Evolutionary conservation across 2,113 vertebrate species (phyloP).

Genomic region (Platysteira castanea): DNA sequence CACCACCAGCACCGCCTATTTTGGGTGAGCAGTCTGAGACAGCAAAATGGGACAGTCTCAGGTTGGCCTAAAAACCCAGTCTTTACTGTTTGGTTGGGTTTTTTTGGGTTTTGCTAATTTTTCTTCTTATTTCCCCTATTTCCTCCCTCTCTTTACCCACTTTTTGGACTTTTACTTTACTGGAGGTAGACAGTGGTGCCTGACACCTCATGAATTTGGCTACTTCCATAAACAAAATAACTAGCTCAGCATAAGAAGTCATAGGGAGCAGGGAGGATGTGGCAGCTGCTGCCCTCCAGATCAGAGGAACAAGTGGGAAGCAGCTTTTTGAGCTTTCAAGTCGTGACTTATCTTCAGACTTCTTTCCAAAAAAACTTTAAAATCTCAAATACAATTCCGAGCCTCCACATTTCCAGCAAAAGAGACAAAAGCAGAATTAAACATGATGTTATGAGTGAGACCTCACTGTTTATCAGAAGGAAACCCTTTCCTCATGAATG

Average conservation of each 20-base stretch:
- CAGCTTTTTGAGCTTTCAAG: neutral
- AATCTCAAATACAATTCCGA: neutral
- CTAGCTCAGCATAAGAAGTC: neutral
- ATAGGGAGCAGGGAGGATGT: neutral
- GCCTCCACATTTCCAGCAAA: neutral
- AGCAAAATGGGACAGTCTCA: neutral
- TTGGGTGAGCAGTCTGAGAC: neutral
- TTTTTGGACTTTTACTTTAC: neutral
- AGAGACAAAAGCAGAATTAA: neutral
- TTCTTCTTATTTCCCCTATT: accelerated
- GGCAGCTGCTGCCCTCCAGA: neutral
- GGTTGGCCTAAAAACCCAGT: neutral
- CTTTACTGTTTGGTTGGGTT: neutral
- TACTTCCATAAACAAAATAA: neutral
- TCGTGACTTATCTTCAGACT: neutral
- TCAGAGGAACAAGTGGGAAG: neutral
- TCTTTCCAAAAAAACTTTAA: neutral
- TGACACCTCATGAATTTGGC: neutral
- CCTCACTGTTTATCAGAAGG: neutral
- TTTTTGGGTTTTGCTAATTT: neutral
- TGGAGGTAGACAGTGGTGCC: neutral
- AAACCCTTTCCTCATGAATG: neutral
- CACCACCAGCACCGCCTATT: neutral
- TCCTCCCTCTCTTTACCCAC: neutral
- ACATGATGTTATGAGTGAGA: neutral